Evolutionary conservation across 2,113 vertebrate genomes (phyloP), one percentile per base, ranked within the genome.

Genomic region (Tor tambroides): DNA sequence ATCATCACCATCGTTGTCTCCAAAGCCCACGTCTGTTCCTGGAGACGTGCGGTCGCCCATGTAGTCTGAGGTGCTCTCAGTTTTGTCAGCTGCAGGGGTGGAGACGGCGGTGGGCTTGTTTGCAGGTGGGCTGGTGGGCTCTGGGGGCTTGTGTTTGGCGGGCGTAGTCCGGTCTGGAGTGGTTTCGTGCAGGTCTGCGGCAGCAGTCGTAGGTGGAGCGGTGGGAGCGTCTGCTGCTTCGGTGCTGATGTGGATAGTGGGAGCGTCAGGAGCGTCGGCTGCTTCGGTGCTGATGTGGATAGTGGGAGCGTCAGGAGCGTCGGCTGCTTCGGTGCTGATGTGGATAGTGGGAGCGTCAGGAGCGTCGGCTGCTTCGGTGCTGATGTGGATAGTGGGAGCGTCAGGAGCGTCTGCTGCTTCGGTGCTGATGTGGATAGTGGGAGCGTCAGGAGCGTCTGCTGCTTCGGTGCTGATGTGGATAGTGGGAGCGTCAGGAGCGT

Each of bases 301-400:
- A 23, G 1, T 5, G 1, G 51, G n/a, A n/a, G n/a, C n/a, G n/a
- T n/a, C n/a, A n/a, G n/a, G 30, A 79, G 51, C 10, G n/a, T n/a
- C n/a, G n/a, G n/a, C n/a, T n/a, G n/a, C n/a, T 59, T n/a, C 9
- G 32, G 32, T 38, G 54, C 8, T 38, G 19, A 6, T 4, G 11
- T 8, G 1, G 21, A 11, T 14, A 23, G 1, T 5, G 1, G 51
- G n/a, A n/a, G n/a, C n/a, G n/a, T n/a, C n/a, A n/a, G n/a, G 30
- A 79, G 51, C 10, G n/a, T n/a, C n/a, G n/a, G n/a, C n/a, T n/a
- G n/a, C n/a, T 59, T n/a, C 9, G 32, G 32, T 38, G 54, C 8
- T 38, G 19, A 6, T 4, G 11, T 8, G 1, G 21, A 11, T 14
- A 23, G 1, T n/a, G n/a, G 1, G 0, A 5, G 3, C 23, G 26